phyloP scores from a whole-genome alignment of 1,140 invertebrate species.

The Heliconius eleuchia region DNA sequence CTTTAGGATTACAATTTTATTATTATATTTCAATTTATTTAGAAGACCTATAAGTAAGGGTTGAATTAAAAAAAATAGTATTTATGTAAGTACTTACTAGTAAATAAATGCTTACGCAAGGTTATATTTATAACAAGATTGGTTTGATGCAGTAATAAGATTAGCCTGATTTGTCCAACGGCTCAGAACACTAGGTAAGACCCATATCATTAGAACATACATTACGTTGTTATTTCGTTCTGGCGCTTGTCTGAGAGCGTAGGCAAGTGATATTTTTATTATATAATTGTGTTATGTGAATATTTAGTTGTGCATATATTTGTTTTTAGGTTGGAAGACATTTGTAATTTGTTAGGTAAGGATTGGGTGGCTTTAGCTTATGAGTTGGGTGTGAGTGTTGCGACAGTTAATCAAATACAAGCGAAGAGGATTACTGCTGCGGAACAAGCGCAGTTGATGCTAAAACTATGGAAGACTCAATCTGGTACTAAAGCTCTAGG shows the following conservation, averaged over 20 bases:
- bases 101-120: conserved; percentile 32
- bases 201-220: conserved; percentile 23
- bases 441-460: conserved; percentile 96
- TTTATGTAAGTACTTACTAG: conserved; percentile 23
- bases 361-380: conserved; percentile 95
- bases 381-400: conserved; percentile 91
- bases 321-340: conserved; percentile 89
- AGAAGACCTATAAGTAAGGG: conserved; percentile 4
- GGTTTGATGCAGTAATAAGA: conserved; percentile 31
- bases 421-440: conserved; percentile 91
- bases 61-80: conserved; percentile 6
- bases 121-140: conserved; percentile 39
- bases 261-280: conserved; percentile 2
- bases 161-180: conserved; percentile 34
- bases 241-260: conserved; percentile 24
- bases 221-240: conserved; percentile 28
- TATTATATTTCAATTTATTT: conserved; percentile 1
- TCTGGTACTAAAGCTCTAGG: conserved; percentile 89
- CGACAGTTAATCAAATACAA: conserved; percentile 91
- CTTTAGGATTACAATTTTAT: neutral
- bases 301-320: neutral
- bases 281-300: conserved; percentile 4
- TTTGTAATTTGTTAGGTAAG: conserved; percentile 94
- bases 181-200: conserved; percentile 28
- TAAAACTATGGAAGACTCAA: conserved; percentile 91